Conservation (phyloP, 1,140 invertebrate genomes). For the Cotesia vestalis region DNA sequence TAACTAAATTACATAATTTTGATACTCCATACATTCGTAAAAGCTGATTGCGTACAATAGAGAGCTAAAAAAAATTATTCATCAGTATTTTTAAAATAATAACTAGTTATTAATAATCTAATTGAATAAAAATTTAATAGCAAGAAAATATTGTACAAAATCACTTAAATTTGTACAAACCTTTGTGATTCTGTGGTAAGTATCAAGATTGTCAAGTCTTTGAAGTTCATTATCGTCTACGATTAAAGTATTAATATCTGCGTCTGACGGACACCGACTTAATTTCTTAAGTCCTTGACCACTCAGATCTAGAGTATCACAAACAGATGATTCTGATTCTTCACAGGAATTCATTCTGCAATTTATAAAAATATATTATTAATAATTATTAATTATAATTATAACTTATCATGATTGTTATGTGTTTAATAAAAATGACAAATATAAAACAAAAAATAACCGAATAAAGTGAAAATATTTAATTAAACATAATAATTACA, state of each 20-base stretch:
- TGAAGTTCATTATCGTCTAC: constrained; percentile 88
- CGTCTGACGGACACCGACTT: constrained; percentile 72
- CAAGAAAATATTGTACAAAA: constrained; percentile 14
- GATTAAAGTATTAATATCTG: constrained; percentile 78
- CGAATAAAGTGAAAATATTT: constrained; percentile 21
- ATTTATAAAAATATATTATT: not conserved
- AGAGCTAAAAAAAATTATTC: constrained; percentile 71
- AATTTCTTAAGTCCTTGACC: constrained; percentile 78
- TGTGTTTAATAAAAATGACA: constrained; percentile 22
- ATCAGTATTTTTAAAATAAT: constrained; percentile 14
- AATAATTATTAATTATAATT: not conserved
- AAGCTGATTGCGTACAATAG: constrained; percentile 83
- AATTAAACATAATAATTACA: not conserved
- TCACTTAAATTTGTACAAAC: constrained; percentile 60
- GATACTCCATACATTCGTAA: constrained; percentile 88
- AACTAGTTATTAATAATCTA: constrained; percentile 2
- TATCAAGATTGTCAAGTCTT: constrained; percentile 86
- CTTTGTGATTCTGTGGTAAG: constrained; percentile 81
- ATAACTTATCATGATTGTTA: constrained; percentile 20
- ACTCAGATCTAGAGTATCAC: constrained; percentile 71
- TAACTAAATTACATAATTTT: constrained; percentile 78
- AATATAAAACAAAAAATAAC: not conserved
- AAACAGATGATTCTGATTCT: constrained; percentile 47
- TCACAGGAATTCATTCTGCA: constrained; percentile 29
- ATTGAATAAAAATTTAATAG: constrained; percentile 9